Evolutionary conservation across 2,797 vertebrate genomes (phyloP).

Genomic region (Silurus aristotelis): DNA sequence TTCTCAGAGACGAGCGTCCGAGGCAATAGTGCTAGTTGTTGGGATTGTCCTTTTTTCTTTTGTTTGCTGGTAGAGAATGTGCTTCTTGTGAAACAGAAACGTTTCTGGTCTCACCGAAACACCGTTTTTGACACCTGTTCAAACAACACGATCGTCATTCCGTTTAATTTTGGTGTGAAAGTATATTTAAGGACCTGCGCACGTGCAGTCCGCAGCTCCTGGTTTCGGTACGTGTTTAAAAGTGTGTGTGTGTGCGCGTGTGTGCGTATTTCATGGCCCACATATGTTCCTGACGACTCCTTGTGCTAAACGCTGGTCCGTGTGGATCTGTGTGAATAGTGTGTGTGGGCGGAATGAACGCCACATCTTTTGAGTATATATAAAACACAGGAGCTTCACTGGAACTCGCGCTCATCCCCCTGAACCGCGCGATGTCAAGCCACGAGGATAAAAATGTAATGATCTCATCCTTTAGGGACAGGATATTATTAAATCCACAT

Average conservation of each 20-base stretch:
- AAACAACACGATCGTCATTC: not conserved
- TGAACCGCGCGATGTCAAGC: not conserved
- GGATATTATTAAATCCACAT: constrained; percentile 13
- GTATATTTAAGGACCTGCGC: not conserved
- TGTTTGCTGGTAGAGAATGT: not conserved
- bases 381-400: not conserved
- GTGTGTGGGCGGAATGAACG: not conserved
- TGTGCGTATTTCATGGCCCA: not conserved
- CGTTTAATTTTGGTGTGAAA: not conserved
- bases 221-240: no score
- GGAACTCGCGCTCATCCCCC: not conserved
- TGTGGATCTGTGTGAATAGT: not conserved
- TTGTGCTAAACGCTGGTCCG: not conserved
- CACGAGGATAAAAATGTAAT: not conserved
- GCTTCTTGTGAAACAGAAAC: not conserved
- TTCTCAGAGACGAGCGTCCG: not conserved
- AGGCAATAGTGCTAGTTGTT: not conserved
- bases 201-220: not conserved
- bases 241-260: not conserved
- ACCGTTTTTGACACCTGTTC: not conserved
- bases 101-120: not conserved
- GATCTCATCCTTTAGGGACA: constrained; percentile 1
- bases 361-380: not conserved
- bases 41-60: not conserved
- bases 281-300: not conserved